These are phyloP conservation scores for Opisthocomus hoazin DNA, from an alignment of 2,113 vertebrate species.

Conservation along the genomic window DNA sequence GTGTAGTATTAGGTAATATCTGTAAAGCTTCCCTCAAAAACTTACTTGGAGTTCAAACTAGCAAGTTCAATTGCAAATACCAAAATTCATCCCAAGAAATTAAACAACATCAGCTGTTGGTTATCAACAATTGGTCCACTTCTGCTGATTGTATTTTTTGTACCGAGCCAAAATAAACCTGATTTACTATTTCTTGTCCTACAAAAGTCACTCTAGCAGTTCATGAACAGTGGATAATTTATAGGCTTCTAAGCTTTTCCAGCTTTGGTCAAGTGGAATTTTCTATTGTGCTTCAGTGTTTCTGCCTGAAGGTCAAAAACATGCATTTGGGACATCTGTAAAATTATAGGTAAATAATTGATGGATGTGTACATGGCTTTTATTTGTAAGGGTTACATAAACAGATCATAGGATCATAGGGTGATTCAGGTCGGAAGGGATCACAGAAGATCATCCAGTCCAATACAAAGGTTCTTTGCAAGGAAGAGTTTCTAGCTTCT, in stretches of 20 bases:
- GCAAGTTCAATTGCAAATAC: neutral
- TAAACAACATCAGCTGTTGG: neutral
- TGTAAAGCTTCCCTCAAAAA: neutral
- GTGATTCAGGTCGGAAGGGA: neutral
- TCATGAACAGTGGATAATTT: neutral
- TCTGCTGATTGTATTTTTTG: neutral
- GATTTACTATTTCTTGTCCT: neutral
- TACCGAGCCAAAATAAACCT: neutral
- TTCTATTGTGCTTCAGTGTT: neutral
- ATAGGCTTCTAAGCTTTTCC: neutral
- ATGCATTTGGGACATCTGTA: neutral
- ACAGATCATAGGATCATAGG: neutral
- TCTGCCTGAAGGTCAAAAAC: constrained; percentile 22
- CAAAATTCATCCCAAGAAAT: neutral
- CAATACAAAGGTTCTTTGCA: neutral
- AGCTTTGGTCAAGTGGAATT: neutral
- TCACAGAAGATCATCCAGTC: neutral
- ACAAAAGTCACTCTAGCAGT: neutral
- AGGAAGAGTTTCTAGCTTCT: neutral
- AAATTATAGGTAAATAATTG: constrained; percentile 27
- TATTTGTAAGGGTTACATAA: constrained; percentile 5
- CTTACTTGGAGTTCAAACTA: neutral
- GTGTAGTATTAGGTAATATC: neutral
- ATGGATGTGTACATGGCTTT: constrained; percentile 1
- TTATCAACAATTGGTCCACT: neutral